A percentile compares a stretch with the other conserved stretches of the same genome.
phyloP scores from a whole-genome alignment of 2,113 vertebrate genomes.

The Hemicordylus capensis region DNA sequence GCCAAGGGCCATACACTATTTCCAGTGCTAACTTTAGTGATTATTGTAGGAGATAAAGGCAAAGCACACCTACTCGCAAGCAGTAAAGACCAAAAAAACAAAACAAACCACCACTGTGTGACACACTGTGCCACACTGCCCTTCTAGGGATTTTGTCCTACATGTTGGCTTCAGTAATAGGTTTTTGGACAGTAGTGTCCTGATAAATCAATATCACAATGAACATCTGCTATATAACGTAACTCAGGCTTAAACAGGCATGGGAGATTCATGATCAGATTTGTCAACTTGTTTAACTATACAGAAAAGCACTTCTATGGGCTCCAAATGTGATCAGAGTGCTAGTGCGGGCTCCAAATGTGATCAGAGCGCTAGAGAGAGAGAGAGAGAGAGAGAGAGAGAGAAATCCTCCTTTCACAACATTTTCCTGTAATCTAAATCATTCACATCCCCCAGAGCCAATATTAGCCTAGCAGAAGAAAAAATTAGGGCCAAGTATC shows the following conservation, averaged over 20 bases:
- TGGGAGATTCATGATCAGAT: no score
- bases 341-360: no score
- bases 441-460: no score
- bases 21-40: conserved; percentile 20
- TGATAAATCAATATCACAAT: not conserved
- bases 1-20: conserved; percentile 11
- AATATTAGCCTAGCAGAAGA: no score
- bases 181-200: not conserved
- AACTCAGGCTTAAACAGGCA: not conserved
- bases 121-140: not conserved
- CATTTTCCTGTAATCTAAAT: no score
- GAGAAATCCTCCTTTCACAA: no score
- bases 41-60: not conserved
- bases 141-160: not conserved
- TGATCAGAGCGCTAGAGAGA: no score
- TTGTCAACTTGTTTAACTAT: no score
- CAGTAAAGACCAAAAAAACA: not conserved
- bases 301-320: no score
- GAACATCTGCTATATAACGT: not conserved
- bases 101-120: not conserved
- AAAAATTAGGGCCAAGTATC: no score
- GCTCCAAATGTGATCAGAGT: no score
- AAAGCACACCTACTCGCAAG: not conserved
- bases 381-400: no score
- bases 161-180: not conserved